These are phyloP conservation scores for Batillaria attramentaria DNA, from an alignment of 1,140 invertebrate species.

Conservation along the genomic window DNA sequence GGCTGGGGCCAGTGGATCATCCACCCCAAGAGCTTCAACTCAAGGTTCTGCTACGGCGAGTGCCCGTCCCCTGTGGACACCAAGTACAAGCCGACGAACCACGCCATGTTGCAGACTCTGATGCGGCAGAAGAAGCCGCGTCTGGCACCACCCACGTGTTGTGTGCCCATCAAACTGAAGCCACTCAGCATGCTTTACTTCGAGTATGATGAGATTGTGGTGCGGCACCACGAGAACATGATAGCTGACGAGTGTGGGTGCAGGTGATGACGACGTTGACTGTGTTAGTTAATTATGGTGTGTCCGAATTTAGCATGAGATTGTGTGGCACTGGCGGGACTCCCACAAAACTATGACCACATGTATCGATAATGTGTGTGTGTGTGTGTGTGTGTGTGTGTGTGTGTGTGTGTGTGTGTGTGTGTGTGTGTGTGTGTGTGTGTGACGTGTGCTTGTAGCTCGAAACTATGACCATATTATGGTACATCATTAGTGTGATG, in stretches of 20 bases:
- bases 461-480: background rate
- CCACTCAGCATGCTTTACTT: constrained; percentile 71
- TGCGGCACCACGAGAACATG: constrained; percentile 61
- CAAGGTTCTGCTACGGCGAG: constrained; percentile 93
- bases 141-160: constrained; percentile 63
- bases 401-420: background rate
- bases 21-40: constrained; percentile 95
- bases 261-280: constrained; percentile 46
- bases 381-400: background rate
- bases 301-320: too few species aligned
- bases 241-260: constrained; percentile 61
- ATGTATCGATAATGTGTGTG: too few species aligned
- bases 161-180: constrained; percentile 68
- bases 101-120: constrained; percentile 96
- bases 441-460: background rate
- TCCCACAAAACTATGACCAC: too few species aligned
- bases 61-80: constrained; percentile 77
- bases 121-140: constrained; percentile 77
- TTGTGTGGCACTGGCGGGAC: too few species aligned
- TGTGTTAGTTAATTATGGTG: too few species aligned
- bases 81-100: constrained; percentile 84
- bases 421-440: background rate
- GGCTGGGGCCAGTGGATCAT: constrained; percentile 99
- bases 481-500: background rate
- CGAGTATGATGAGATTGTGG: constrained; percentile 66